A percentile compares a stretch with the other conserved stretches of the same genome.
Evolutionary conservation across 2,113 vertebrate genomes (phyloP).

Genomic region (Alligator sinensis): DNA sequence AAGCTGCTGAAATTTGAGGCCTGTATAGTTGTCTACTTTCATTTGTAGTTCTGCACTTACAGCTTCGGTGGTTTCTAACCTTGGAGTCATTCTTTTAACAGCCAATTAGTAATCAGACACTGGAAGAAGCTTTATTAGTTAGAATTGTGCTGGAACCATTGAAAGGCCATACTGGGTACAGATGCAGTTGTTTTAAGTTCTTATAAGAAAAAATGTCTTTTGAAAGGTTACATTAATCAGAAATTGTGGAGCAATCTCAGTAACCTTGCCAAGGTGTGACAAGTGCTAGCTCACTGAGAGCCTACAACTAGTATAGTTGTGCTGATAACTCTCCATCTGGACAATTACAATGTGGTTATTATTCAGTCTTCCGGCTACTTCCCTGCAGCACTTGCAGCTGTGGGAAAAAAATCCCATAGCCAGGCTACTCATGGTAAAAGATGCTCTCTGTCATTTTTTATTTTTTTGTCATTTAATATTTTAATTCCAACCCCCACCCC

Average conservation of each 20-base stretch:
- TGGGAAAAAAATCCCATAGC: not conserved
- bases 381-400: not conserved
- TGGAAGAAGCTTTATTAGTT: not conserved
- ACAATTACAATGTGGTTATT: not conserved
- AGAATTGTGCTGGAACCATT: not conserved
- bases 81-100: not conserved
- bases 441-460: not conserved
- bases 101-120: not conserved
- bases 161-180: not conserved
- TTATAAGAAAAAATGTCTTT: not conserved
- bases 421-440: not conserved
- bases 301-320: not conserved
- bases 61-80: not conserved
- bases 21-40: not conserved
- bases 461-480: not conserved
- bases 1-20: not conserved
- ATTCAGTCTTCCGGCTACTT: slow-evolving; percentile 10
- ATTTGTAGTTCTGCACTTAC: not conserved
- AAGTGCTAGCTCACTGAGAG: not conserved
- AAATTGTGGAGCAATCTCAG: not conserved
- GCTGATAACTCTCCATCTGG: not conserved
- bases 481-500: not conserved
- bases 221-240: not conserved
- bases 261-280: not conserved
- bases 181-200: no score